Percentiles rank a stretch among this genome's conserved stretches.
These are phyloP conservation scores for Solenopsis fugax DNA, from an alignment of 1,140 invertebrate species.

Conservation along the genomic window DNA sequence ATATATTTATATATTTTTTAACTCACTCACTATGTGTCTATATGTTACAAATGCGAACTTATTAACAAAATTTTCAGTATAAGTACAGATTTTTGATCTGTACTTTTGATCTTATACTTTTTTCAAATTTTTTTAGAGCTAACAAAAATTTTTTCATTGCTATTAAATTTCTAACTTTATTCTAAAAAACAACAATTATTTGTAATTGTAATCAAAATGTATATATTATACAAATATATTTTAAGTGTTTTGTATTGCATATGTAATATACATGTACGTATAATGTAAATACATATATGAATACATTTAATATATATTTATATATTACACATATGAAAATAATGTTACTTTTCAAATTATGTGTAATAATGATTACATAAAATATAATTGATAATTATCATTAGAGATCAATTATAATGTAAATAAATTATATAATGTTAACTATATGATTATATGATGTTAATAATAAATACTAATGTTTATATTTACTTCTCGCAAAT, in stretches of 20 bases:
- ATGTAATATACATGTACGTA: slow-evolving; percentile 15
- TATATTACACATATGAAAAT: background rate
- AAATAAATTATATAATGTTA: slow-evolving; percentile 32
- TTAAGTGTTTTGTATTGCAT: slow-evolving; percentile 30
- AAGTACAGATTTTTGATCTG: too few species aligned
- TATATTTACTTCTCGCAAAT: slow-evolving; percentile 3
- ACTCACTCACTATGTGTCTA: background rate
- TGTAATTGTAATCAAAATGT: background rate
- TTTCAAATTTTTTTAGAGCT: too few species aligned
- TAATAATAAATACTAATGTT: slow-evolving; percentile 18
- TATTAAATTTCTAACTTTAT: too few species aligned
- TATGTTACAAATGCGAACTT: too few species aligned
- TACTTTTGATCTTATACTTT: too few species aligned
- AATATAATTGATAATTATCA: slow-evolving; percentile 28
- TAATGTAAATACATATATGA: slow-evolving; percentile 56
- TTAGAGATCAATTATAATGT: slow-evolving; percentile 38
- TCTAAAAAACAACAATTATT: too few species aligned
- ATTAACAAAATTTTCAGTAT: too few species aligned
- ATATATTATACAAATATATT: slow-evolving; percentile 33
- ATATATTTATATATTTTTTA: background rate
- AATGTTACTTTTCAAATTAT: background rate
- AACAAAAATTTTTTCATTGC: too few species aligned
- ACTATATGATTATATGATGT: background rate
- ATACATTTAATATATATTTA: slow-evolving; percentile 63
- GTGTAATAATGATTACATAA: slow-evolving; percentile 7